A percentile compares a stretch with the other conserved stretches of the same genome.
Conservation (phyloP, 2,797 vertebrate species). For the Rhyacichthys aspro region DNA sequence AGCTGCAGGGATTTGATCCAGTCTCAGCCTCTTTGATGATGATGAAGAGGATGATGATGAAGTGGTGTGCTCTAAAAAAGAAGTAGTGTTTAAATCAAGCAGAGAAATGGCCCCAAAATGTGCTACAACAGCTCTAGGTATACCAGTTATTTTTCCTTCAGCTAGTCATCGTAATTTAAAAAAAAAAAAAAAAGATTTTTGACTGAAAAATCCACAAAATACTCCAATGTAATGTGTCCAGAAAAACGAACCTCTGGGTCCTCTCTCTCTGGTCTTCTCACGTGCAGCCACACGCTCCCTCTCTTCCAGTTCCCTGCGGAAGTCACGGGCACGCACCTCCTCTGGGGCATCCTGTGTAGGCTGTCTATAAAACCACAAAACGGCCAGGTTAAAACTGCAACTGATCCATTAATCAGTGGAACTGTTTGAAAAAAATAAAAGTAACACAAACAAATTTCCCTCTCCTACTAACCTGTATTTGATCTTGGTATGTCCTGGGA, state of each 20-base stretch:
- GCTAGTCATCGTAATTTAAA: not conserved
- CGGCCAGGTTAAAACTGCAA: no score
- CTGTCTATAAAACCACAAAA: constrained; percentile 78
- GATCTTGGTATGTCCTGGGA: constrained; percentile 96
- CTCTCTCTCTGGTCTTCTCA: constrained; percentile 94
- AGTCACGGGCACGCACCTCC: constrained; percentile 95
- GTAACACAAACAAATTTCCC: not conserved
- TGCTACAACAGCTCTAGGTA: not conserved
- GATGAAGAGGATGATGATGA: constrained; percentile 91
- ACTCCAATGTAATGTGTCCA: constrained; percentile 4
- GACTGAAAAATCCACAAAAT: no score
- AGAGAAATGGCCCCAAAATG: no score
- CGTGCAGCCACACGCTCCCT: constrained; percentile 89
- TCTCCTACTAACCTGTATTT: constrained; percentile 89
- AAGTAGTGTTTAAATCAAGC: no score
- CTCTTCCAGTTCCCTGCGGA: constrained; percentile 96
- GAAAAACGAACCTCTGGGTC: constrained; percentile 85
- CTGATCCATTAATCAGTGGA: not conserved
- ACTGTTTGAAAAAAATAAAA: not conserved
- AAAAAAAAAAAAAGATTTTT: no score
- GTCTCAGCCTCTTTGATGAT: constrained; percentile 93
- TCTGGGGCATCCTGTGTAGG: constrained; percentile 96
- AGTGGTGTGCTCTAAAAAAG: constrained; percentile 89
- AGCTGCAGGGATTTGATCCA: constrained; percentile 97
- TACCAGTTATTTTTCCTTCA: no score